Conservation (phyloP, 2,888 invertebrate species). For the Clepsis dumicolana region DNA sequence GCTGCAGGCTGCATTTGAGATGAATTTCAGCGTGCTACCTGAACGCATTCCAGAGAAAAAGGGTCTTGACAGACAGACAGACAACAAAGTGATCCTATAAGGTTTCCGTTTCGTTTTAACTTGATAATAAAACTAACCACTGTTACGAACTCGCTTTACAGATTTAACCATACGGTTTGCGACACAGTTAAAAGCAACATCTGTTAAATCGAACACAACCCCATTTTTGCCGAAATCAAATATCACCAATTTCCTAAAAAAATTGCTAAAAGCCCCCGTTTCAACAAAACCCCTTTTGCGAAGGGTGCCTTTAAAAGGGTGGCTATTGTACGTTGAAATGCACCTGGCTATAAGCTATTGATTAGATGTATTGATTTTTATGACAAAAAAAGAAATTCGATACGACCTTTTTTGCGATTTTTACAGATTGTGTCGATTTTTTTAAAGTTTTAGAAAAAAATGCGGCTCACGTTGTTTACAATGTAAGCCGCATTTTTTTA, state of each 20-base stretch:
- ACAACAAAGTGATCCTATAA: too few relatives aligned
- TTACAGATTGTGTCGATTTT: constrained; percentile 1
- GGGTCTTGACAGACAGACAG: too few relatives aligned
- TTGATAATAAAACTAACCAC: too few relatives aligned
- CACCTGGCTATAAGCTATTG: constrained; percentile 26
- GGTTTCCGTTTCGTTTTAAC: too few relatives aligned
- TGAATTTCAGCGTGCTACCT: too few relatives aligned
- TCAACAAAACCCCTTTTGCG: constrained; percentile 36
- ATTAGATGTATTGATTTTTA: constrained; percentile 38
- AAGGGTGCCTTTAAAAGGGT: constrained; percentile 24
- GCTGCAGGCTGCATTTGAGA: too few relatives aligned
- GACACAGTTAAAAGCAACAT: neutral
- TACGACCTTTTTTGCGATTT: constrained; percentile 15
- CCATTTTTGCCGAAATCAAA: constrained; percentile 29
- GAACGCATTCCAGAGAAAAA: too few relatives aligned
- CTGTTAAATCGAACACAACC: neutral
- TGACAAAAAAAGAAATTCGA: neutral
- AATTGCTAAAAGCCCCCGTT: neutral
- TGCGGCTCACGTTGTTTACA: too few relatives aligned
- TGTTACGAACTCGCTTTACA: too few relatives aligned
- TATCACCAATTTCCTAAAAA: constrained; percentile 35
- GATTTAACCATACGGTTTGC: neutral
- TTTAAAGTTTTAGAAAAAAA: too few relatives aligned
- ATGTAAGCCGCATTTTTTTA: too few relatives aligned
- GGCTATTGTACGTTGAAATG: constrained; percentile 1